Conservation (phyloP, 2,888 invertebrate species). For the Eulithis prunata region DNA sequence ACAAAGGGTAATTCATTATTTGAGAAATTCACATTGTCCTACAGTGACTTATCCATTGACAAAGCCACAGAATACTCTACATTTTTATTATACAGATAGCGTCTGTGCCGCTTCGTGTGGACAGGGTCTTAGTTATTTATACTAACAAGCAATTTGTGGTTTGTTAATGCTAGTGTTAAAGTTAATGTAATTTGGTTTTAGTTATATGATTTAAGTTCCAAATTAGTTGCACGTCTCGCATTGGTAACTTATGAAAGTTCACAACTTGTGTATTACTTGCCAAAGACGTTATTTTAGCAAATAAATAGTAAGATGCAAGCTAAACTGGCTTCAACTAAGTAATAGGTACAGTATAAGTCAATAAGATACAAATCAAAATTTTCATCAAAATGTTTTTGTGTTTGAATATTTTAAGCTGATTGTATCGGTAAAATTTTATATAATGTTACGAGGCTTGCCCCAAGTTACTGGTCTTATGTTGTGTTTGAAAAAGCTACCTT, state of each 20-base stretch:
- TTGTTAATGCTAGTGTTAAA: conserved; percentile 25
- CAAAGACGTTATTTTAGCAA: conserved; percentile 11
- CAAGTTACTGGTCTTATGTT: too few relatives aligned
- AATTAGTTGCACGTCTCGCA: conserved; percentile 23
- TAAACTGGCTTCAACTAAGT: conserved; percentile 2
- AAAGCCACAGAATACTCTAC: too few relatives aligned
- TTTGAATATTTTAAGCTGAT: too few relatives aligned
- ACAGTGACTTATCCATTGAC: too few relatives aligned
- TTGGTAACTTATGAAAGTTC: conserved; percentile 16
- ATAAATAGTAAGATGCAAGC: conserved; percentile 3
- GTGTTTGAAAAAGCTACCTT: too few relatives aligned
- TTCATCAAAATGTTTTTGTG: too few relatives aligned
- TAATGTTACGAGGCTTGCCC: too few relatives aligned
- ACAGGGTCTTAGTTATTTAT: conserved; percentile 34
- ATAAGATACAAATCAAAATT: too few relatives aligned
- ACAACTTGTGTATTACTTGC: conserved; percentile 1
- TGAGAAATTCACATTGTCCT: too few relatives aligned
- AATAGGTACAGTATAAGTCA: not conserved
- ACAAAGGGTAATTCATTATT: too few relatives aligned
- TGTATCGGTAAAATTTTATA: not conserved
- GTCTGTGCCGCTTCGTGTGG: conserved; percentile 2
- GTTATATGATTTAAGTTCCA: conserved; percentile 28
- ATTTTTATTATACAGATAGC: too few relatives aligned
- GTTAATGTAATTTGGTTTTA: conserved; percentile 29
- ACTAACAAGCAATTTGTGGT: conserved; percentile 32